Evolutionary conservation across 2,888 invertebrate species (phyloP), one percentile per base, ranked within the genome.

Genomic region (Caenorhabditis drosophilae): DNA sequence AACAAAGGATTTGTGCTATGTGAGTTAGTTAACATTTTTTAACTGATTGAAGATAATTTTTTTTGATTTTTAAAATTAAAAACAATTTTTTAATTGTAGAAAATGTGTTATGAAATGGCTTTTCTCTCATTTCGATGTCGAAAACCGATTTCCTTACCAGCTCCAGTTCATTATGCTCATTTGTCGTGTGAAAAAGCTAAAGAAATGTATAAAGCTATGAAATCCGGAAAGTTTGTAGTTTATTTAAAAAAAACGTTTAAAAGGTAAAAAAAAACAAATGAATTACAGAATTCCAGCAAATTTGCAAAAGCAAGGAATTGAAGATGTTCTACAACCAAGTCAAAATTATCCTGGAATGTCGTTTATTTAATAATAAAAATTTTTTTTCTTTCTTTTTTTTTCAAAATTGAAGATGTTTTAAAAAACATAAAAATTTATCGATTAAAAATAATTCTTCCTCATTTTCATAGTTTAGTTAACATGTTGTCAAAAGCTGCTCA

Each of bases 111-210:
- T 49, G 54, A 61, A 12, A 57, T 76, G 26, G 60, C 69, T 11
- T 73, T 68, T 52, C 51, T 73, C 3, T 62, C 63, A 2, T 67
- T 69, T 4, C 50, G 76, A 4, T 69, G 69, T 51, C 97, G 98
- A 31, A 90, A 98, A 76, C 94, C 94, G 66, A 97, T 99, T 73
- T 96, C 96, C 79, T 95, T 99, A 86, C 98, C 98, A 51, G 97
- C 94, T 71, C 96, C 96, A 45, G 94, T 95, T 9, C 95, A 95
- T 87, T 97, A 97, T 87, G 98, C 98, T 72, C 98, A 99, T 88
- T 89, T 98, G 74, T 97, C 98, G 60, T 98, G 98, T 59, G 97
- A 98, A 88, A 88, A 98, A 79, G 98, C 98, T 72, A 89, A 98
- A 25, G 74, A 77, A 47, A 27, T 56, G 3, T 68, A 70, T 36